Evolutionary conservation across 2,888 invertebrate genomes (phyloP).

Genomic region (Ochropleura plecta): DNA sequence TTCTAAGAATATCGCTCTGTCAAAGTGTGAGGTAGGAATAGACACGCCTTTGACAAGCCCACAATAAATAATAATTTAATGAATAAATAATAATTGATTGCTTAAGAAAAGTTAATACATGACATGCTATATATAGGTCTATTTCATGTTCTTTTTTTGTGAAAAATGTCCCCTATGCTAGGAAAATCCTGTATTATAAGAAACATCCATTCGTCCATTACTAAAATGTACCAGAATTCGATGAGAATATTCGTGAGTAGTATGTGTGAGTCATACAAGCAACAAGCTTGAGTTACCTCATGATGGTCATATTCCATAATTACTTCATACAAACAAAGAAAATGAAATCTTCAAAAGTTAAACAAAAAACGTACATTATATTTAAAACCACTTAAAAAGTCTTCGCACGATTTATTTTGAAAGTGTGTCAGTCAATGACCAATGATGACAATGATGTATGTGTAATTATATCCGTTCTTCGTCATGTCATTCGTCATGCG

Average conservation of each 20-base stretch:
- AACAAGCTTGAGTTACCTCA: background rate
- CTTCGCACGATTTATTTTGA: slow-evolving; percentile 22
- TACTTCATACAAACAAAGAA: background rate
- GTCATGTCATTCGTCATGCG: slow-evolving; percentile 39
- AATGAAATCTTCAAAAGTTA: background rate
- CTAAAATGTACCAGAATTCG: no score
- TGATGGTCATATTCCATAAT: background rate
- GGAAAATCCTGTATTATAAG: no score
- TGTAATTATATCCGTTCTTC: slow-evolving; percentile 33
- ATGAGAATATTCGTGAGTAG: no score
- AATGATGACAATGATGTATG: slow-evolving; percentile 18
- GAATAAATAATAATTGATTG: no score
- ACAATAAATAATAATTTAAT: no score
- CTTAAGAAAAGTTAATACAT: no score
- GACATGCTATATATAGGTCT: no score
- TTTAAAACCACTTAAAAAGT: slow-evolving; percentile 4
- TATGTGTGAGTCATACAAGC: background rate
- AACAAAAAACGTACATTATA: background rate
- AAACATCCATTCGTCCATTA: no score
- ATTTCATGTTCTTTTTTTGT: no score
- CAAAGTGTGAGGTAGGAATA: background rate
- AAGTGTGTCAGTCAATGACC: slow-evolving; percentile 38
- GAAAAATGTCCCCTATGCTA: no score
- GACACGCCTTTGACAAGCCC: background rate
- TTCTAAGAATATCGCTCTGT: background rate